A percentile compares a stretch with the other conserved stretches of the same genome.
Conservation (phyloP, 2,113 vertebrate species). For the Rousettus leschenaultii region DNA sequence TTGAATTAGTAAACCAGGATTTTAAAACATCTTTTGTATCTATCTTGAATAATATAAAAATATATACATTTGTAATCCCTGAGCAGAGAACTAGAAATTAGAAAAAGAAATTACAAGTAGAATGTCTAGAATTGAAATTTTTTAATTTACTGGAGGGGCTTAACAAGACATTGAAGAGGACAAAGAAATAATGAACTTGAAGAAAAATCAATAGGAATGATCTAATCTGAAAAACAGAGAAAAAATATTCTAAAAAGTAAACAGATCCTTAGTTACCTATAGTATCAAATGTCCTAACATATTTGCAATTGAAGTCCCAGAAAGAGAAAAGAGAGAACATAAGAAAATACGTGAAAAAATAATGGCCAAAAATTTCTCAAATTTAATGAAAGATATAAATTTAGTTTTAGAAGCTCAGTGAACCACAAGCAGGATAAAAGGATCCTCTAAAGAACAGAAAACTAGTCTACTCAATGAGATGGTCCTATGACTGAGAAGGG, state of each 20-base stretch:
- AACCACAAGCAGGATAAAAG: background rate
- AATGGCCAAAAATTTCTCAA: background rate
- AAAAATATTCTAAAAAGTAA: background rate
- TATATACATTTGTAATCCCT: background rate
- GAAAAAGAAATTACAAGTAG: background rate
- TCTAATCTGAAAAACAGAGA: background rate
- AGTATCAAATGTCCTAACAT: background rate
- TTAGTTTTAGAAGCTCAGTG: background rate
- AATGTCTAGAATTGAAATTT: background rate
- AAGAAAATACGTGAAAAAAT: background rate
- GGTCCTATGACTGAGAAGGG: background rate
- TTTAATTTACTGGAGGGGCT: background rate
- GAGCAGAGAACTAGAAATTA: background rate
- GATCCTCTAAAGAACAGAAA: background rate
- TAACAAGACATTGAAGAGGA: background rate
- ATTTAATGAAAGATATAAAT: background rate
- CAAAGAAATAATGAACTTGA: background rate
- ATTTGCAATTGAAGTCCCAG: background rate
- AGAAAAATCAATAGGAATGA: background rate
- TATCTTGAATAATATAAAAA: background rate
- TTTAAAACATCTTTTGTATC: background rate
- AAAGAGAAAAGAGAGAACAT: background rate
- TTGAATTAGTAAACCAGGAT: background rate
- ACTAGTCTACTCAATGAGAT: background rate
- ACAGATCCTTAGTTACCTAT: background rate